These are phyloP conservation scores for Serilophus lunatus DNA, from an alignment of 2,113 vertebrate genomes.

Conservation along the genomic window DNA sequence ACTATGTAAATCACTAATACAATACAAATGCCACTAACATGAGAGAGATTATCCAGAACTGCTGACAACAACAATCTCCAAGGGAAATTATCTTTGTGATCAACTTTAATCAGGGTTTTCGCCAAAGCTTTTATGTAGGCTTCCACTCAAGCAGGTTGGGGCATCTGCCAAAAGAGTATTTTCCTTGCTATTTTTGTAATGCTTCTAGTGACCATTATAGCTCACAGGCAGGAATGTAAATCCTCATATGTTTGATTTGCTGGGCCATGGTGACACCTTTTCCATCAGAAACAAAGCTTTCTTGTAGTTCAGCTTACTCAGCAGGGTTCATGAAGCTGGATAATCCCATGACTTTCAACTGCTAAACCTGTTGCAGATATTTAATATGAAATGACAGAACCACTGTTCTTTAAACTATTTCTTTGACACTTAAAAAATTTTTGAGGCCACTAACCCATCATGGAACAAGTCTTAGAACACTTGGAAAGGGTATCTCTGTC, in stretches of 20 bases:
- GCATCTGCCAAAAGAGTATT: conserved; percentile 21
- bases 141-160: conserved; percentile 14
- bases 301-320: conserved; percentile 42
- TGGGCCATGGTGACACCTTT: conserved; percentile 22
- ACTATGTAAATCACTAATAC: background rate
- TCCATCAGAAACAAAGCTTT: conserved; percentile 45
- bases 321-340: background rate
- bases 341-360: conserved; percentile 33
- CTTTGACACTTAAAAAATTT: background rate
- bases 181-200: background rate
- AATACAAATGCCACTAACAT: conserved; percentile 41
- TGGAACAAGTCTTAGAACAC: background rate
- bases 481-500: background rate
- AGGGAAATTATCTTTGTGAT: conserved; percentile 34
- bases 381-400: conserved; percentile 23
- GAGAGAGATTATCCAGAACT: conserved; percentile 48
- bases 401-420: background rate
- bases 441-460: background rate
- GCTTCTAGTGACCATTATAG: conserved; percentile 25
- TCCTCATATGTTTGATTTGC: conserved; percentile 40
- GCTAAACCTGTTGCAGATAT: conserved; percentile 49
- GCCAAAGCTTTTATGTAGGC: conserved; percentile 29
- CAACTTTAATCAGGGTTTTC: background rate
- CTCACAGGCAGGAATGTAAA: conserved; percentile 38
- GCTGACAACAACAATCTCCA: conserved; percentile 48